Conservation (phyloP, 2,888 invertebrate genomes). For the Augiades crinisus region DNA sequence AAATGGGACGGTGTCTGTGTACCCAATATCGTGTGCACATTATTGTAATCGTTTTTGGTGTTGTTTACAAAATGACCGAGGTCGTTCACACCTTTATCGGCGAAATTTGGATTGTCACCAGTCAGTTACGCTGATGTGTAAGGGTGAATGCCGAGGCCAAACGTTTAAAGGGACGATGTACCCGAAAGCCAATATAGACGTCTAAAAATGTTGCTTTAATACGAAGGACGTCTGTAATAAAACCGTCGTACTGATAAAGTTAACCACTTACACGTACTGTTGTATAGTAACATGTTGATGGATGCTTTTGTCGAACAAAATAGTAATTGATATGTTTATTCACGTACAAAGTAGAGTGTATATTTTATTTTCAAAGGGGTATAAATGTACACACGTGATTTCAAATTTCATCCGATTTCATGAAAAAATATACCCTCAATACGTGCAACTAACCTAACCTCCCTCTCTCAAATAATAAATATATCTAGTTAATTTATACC, state of each 20-base stretch:
- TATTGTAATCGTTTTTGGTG: constrained; percentile 43
- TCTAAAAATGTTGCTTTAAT: constrained; percentile 2
- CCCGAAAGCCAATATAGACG: constrained; percentile 25
- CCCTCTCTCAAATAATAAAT: too few species aligned
- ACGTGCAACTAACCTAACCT: too few species aligned
- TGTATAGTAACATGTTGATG: too few species aligned
- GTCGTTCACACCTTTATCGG: constrained; percentile 68
- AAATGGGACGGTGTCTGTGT: constrained; percentile 22
- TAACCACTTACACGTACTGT: background rate
- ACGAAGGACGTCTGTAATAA: background rate
- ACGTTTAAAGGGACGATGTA: constrained; percentile 26
- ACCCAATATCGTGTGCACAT: constrained; percentile 35
- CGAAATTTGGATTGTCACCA: constrained; percentile 44
- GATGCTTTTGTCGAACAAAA: background rate
- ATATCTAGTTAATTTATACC: too few species aligned
- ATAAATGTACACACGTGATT: too few species aligned
- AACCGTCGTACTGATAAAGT: constrained; percentile 1
- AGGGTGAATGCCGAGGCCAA: constrained; percentile 30
- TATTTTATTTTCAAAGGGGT: too few species aligned
- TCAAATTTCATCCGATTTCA: too few species aligned
- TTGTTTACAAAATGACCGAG: constrained; percentile 50
- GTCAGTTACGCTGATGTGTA: constrained; percentile 29
- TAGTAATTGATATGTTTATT: background rate
- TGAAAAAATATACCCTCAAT: too few species aligned
- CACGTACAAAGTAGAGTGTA: too few species aligned